Evolutionary conservation across 92 coral and sea anemone species (phyloP).

Genomic region (Zoanthus solanderi): DNA sequence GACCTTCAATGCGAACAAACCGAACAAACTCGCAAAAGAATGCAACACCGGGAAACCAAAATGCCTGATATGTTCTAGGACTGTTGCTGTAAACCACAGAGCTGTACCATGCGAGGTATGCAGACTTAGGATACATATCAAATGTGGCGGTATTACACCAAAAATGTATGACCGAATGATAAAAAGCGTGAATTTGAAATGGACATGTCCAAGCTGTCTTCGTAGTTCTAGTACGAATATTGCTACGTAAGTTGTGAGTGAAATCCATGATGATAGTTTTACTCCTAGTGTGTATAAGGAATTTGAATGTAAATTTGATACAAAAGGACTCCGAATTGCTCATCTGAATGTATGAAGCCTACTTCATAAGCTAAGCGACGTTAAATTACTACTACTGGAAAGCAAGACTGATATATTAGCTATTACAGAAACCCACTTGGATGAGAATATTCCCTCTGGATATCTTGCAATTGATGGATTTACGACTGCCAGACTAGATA

Average conservation of each 20-base stretch:
- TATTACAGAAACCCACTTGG: conserved; percentile 65
- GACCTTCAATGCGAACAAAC: conserved; percentile 27
- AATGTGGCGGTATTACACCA: conserved; percentile 53
- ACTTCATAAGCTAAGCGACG: conserved; percentile 33
- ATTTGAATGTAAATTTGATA: conserved; percentile 28
- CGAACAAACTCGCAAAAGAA: background rate
- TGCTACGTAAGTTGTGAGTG: background rate
- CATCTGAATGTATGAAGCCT: conserved; percentile 44
- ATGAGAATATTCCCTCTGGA: conserved; percentile 18
- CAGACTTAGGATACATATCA: conserved; percentile 41
- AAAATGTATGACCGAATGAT: conserved; percentile 25
- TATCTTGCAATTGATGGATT: conserved; percentile 42
- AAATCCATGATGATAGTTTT: conserved; percentile 15
- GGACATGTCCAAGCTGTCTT: conserved; percentile 41
- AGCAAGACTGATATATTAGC: conserved; percentile 53
- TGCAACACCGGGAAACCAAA: conserved; percentile 1
- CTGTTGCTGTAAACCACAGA: conserved; percentile 53
- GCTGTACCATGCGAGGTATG: conserved; percentile 54
- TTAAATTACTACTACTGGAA: conserved; percentile 46
- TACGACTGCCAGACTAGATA: conserved; percentile 53
- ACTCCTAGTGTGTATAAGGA: conserved; percentile 40
- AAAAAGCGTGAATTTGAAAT: background rate
- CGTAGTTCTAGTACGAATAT: background rate
- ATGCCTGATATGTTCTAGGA: conserved; percentile 49
- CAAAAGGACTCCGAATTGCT: conserved; percentile 32